phyloP scores from a whole-genome alignment of 2,113 vertebrate species.

The Carettochelys insculpta region DNA sequence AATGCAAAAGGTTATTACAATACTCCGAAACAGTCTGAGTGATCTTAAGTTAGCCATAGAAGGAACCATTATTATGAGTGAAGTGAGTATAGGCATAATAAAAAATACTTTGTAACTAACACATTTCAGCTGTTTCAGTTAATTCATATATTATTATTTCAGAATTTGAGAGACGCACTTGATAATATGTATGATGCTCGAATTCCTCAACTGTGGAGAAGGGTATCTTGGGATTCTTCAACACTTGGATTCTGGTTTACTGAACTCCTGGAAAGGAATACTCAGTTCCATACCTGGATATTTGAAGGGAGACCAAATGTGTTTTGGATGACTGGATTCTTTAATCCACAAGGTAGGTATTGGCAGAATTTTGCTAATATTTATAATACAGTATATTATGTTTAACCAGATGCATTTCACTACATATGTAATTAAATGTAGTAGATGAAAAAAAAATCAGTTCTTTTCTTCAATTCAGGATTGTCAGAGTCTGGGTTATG shows the following conservation, averaged over 20 bases:
- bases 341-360: conserved; percentile 81
- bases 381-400: neutral
- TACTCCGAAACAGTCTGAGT: conserved; percentile 71
- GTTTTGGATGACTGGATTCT: conserved; percentile 85
- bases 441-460: neutral
- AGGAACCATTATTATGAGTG: conserved; percentile 84
- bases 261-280: conserved; percentile 81
- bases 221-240: conserved; percentile 82
- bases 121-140: neutral
- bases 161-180: conserved; percentile 80
- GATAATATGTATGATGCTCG: conserved; percentile 83
- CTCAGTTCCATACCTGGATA: conserved; percentile 78
- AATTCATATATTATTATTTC: neutral
- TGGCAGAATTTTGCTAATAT: neutral
- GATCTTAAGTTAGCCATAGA: conserved; percentile 82
- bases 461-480: neutral
- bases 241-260: conserved; percentile 86
- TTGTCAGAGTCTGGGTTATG: neutral
- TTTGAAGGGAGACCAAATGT: conserved; percentile 78
- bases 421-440: neutral
- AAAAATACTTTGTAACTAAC: neutral
- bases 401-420: neutral
- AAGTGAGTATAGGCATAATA: no score
- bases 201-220: conserved; percentile 79
- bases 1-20: conserved; percentile 80